Evolutionary conservation across 1,140 invertebrate genomes (phyloP).

Genomic region (Euwallacea fornicatus): DNA sequence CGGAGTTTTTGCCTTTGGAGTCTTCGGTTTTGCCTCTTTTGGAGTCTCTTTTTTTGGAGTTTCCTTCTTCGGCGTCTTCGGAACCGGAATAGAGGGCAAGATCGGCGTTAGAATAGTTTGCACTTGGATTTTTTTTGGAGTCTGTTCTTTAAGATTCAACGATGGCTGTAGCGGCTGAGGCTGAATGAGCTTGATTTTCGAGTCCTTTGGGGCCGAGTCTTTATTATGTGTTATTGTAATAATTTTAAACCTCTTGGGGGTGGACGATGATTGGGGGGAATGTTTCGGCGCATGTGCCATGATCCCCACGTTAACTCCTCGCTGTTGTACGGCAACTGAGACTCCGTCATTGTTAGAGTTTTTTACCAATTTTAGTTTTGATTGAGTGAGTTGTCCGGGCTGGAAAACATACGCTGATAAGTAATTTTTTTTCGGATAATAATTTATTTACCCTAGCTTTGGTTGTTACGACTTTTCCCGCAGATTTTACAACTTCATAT

Average conservation of each 20-base stretch:
- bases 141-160: conserved; percentile 5
- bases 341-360: conserved; percentile 48
- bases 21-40: conserved; percentile 35
- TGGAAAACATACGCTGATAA: conserved; percentile 19
- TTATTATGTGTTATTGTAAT: conserved; percentile 35
- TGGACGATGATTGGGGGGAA: conserved; percentile 24
- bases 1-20: conserved; percentile 17
- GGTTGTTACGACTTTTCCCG: conserved; percentile 49
- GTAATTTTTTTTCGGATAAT: not conserved
- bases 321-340: conserved; percentile 47
- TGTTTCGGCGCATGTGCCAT: conserved; percentile 48
- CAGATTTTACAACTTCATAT: conserved; percentile 77
- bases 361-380: conserved; percentile 51
- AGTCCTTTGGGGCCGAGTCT: conserved; percentile 28
- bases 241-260: conserved; percentile 28
- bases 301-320: conserved; percentile 48
- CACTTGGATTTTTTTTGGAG: conserved; percentile 35
- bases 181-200: conserved; percentile 32
- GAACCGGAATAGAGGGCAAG: conserved; percentile 19
- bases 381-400: conserved; percentile 44
- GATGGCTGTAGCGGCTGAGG: conserved; percentile 26
- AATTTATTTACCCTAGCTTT: conserved; percentile 37
- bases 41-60: conserved; percentile 29
- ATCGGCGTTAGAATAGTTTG: conserved; percentile 40
- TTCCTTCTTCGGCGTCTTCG: conserved; percentile 34